Evolutionary conservation across 2,797 vertebrate genomes (phyloP), one percentile per base, ranked within the genome.

Genomic region (Chiroxiphia lanceolata): DNA sequence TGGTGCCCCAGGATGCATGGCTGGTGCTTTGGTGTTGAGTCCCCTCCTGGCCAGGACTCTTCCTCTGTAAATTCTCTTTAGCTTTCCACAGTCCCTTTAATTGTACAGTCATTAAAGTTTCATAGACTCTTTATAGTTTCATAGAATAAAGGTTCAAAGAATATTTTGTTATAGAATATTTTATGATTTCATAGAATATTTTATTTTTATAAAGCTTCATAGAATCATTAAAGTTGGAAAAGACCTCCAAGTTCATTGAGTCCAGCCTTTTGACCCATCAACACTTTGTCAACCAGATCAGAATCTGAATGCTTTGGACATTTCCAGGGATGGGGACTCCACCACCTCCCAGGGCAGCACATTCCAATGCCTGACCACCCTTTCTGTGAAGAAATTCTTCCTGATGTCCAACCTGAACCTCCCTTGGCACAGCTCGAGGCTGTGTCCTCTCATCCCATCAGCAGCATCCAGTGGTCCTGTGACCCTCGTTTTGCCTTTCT

Each of bases 381-480:
- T 5, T 57, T 51, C 23, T 8, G 15, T 10, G 27, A 70, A 70
- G 47, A 51, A 57, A 51, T 22, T 10, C n/a, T 27, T 40, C 51
- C 29, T 59, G 2, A 40, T 22, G 5, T 45, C 7, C 65, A 40
- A 6, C 25, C 50, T n/a, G 27, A 70, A 1, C 44, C 16, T 50
- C 14, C 11, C 27, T 2, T 19, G 8, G 57, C 1, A 7, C 50
- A 57, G 1, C 11, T 9, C 44, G 23, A 11, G 0, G 51, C 17
- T 0, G 0, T 71, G 77, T 6, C 57, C 2, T 0, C 33, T 51
- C 27, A 10, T 61, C 38, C 59, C 36, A 26, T 3, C 1, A 0
- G 17, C 19, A 64, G 26, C 1, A 3, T 16, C 34, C 9, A 1
- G 23, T 23, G 13, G 25, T 23, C 16, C 16, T 1, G 1, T 26